Base-by-base conservation (phyloP, 2,888 invertebrate genomes). In the Hypolimnas misippus region DNA sequence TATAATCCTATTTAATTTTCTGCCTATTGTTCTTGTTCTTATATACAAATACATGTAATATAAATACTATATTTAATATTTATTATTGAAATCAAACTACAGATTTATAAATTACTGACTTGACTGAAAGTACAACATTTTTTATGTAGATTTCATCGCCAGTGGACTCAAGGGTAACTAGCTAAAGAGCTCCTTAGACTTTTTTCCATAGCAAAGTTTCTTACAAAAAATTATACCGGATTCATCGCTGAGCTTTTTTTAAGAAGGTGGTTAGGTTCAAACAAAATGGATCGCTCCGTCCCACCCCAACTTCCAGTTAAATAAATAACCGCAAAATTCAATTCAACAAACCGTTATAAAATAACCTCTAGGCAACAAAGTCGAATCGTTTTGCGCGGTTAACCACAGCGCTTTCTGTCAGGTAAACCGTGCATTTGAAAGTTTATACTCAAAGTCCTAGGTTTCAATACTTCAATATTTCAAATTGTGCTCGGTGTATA, bases 301-400 rank as follows among this genome's bases (percentile, higher is more conserved):
- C 76, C 76, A 74, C 75, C 78, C 78, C 82, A 79, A 81, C 80
- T 74, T 78, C 76, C 70, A 86, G 84, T 84, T 86, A 89, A 87
- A 91, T 90, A 91, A 90, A 90, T 87, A 90, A 92, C 92, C 92
- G 86, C 92, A 91, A 81, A 91, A 90, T 91, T 92, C 92, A 91
- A 91, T 92, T 89, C 84, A 80, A 84, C 87, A 83, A 79, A 85
- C 92, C 90, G 92, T 91, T 91, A 91, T 87, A 88, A 87, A 89
- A 91, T 89, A 87, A 88, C 84, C 87, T 88, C 74, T 69, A 84
- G 83, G 88, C 85, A 82, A 89, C 87, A 87, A 85, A 89, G 88
- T 89, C 84, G 83, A 88, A 90, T 84, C 87, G 88, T 83, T 90
- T 89, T 87, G 83, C 82, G 89, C 81, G 91, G 91, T 90, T 89